Percentiles rank a stretch among this genome's conserved stretches.
These are phyloP conservation scores for Setipinna tenuifilis DNA, from an alignment of 2,797 vertebrate genomes.

Conservation along the genomic window DNA sequence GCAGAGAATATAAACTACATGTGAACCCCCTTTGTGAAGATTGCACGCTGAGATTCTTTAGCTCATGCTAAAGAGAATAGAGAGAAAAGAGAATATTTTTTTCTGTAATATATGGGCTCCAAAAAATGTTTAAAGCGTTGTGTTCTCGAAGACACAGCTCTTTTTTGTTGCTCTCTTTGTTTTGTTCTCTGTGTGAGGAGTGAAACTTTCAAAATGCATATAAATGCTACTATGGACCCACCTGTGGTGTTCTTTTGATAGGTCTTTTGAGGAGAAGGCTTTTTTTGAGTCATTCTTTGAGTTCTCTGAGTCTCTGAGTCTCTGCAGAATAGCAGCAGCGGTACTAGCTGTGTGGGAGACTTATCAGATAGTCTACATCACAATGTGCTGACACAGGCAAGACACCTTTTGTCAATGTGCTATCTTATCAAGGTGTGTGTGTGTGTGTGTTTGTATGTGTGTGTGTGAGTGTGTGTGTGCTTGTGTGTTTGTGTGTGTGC, in stretches of 20 bases:
- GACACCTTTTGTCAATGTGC: conserved; percentile 15
- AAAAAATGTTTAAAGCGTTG: background rate
- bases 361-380: background rate
- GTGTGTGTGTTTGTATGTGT: too few relatives aligned
- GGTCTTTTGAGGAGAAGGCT: background rate
- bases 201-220: too few relatives aligned
- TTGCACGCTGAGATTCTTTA: background rate
- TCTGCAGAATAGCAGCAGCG: background rate
- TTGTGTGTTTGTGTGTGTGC: conserved; percentile 9
- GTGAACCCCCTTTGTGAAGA: background rate
- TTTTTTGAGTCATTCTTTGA: background rate
- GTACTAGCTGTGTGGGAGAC: background rate
- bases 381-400: background rate
- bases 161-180: background rate
- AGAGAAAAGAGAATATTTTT: background rate
- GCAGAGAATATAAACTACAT: too few relatives aligned
- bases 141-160: background rate
- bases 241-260: background rate
- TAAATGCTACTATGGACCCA: background rate
- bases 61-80: background rate
- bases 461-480: background rate
- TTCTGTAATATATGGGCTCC: background rate
- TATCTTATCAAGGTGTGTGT: background rate
- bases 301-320: background rate
- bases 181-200: background rate